Evolutionary conservation across 2,113 vertebrate genomes (phyloP), one percentile per base, ranked within the genome.

Genomic region (Scomber japonicus): DNA sequence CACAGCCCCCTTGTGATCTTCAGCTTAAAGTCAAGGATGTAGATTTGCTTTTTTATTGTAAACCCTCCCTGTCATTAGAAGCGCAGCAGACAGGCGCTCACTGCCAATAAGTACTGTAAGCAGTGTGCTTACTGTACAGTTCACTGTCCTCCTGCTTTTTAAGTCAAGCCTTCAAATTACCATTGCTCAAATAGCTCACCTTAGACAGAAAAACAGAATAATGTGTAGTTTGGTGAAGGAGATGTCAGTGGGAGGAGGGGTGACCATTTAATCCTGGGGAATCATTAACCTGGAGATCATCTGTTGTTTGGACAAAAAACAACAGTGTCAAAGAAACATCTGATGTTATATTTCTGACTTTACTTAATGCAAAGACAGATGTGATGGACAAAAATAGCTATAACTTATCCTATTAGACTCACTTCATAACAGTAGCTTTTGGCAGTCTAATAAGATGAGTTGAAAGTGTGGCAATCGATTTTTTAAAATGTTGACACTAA

Each of bases 91-190:
- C 80, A 81, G 89, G 46, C 66, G 46, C 78, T 84, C 77, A 50
- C 67, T 74, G 62, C 57, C 59, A 83, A 85, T 84, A 77, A 88
- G 87, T 68, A 80, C 30, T 11, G n/a, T 51, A 57, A 70, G 71
- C 65, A 44, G 35, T 55, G 83, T 75, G 61, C 69, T 84, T 35
- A 55, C 60, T 81, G 66, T 71, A 82, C 53, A 70, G 61, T 60
- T 75, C 60, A 21, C 45, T 73, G 55, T 62, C 78, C 51, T 86
- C 79, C 82, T 85, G 87, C 83, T 87, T 78, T 90, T 91, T 88
- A 87, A 85, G 59, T 62, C 35, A 50, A 87, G 74, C 72, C 86
- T 74, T 89, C 24, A 91, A 84, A 92, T 92, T 82, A 89, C 53
- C 56, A 30, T 71, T 61, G 21, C 55, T 81, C 76, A 63, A 82